Percentiles rank a stretch among this genome's conserved stretches.
Conservation (phyloP, 2,888 invertebrate genomes). For the Eristalis tenax region DNA sequence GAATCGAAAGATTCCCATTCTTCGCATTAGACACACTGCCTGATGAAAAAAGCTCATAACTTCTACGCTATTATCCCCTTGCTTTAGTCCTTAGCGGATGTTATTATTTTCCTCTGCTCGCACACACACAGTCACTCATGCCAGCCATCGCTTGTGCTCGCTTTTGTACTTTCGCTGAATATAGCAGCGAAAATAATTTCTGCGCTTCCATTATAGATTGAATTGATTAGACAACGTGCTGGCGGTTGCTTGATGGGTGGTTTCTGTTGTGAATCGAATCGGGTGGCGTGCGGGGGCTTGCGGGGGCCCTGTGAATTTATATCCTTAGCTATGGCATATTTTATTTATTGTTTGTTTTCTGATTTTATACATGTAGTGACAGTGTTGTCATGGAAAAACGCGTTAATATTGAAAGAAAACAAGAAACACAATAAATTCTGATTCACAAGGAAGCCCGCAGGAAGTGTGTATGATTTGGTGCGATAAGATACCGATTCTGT, state of each 20-base stretch:
- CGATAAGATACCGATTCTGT: no score
- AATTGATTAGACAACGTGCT: constrained; percentile 63
- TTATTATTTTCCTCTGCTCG: constrained; percentile 5
- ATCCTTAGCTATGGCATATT: constrained; percentile 37
- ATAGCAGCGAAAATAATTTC: constrained; percentile 61
- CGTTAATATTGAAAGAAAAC: no score
- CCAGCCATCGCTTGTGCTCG: constrained; percentile 18
- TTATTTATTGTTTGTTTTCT: not conserved
- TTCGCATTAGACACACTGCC: constrained; percentile 30
- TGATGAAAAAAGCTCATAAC: constrained; percentile 42
- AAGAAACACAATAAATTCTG: constrained; percentile 12
- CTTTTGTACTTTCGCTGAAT: constrained; percentile 55
- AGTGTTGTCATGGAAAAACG: constrained; percentile 36
- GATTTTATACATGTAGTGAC: constrained; percentile 30
- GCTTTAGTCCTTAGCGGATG: constrained; percentile 40
- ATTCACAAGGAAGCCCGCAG: not conserved
- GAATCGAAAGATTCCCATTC: not conserved
- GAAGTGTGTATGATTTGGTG: no score
- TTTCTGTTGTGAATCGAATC: not conserved
- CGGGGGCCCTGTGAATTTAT: constrained; percentile 34
- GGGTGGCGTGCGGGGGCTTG: no score
- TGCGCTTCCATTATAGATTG: constrained; percentile 55
- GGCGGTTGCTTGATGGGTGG: not conserved
- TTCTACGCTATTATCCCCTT: constrained; percentile 67
- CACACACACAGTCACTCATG: not conserved